Base-by-base conservation (phyloP, 2,797 vertebrate species). In the Pseudochaenichthys georgianus region DNA sequence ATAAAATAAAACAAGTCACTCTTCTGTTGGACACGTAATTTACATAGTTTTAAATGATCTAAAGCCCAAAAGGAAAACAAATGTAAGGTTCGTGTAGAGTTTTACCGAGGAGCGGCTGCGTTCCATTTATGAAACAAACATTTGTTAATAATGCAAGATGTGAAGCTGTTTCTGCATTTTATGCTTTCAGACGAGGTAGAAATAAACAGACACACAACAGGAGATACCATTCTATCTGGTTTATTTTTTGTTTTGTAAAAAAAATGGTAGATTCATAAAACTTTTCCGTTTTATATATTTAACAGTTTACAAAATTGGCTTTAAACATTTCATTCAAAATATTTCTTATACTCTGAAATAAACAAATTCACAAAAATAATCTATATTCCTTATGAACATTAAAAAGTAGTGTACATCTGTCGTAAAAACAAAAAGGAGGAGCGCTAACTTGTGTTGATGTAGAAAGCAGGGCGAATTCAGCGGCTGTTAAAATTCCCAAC, bases 351-450 rank as follows among this genome's bases (percentile, higher is more conserved):
- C 95, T 97, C 96, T 96, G 94, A 95, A 96, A 96, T 96, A 95
- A 96, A 97, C 96, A 97, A 97, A 95, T 96, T 96, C 96, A 92
- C 95, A 97, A 99, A 96, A 98, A 99, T 98, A 99, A 95, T 96
- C 95, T 96, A 91, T 95, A 84, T 93, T 93, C 82, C 90, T 92
- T 97, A 97, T 96, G 94, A 99, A 98, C 96, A 96, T 96, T 96
- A 96, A 94, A 95, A 97, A 96, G 94, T 95, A 95, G 92, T 96
- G 96, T 95, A 97, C 94, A 96, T 95, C 93, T 88, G 91, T 93
- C 83, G 87, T 91, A 93, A 95, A 95, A 95, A 95, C 50, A 54
- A 78, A 54, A 77, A 83, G 70, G 79, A 64, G 85, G 87, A 75
- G 80, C 17, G 75, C 73, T 79, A 64, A 85, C 84, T 82, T 92